A percentile compares a stretch with the other conserved stretches of the same genome.
These are phyloP conservation scores for Chironomus riparius DNA, from an alignment of 2,888 invertebrate genomes.

Conservation along the genomic window DNA sequence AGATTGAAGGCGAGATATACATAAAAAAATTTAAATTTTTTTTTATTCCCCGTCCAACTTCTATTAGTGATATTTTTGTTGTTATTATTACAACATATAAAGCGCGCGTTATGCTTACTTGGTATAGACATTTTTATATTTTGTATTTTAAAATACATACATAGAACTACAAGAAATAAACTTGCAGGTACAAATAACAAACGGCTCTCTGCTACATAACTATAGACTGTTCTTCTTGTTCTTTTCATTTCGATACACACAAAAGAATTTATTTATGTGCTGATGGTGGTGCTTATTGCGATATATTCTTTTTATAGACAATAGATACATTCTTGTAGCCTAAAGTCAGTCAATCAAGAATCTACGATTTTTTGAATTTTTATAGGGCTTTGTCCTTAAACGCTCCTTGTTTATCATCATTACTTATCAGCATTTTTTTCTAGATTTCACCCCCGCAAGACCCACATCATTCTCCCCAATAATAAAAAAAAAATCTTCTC, in stretches of 20 bases:
- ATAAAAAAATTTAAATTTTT: background rate
- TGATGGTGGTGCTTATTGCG: no score
- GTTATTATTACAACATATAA: background rate
- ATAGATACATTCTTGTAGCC: no score
- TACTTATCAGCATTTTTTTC: slow-evolving; percentile 12
- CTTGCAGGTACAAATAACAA: background rate
- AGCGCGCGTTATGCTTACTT: background rate
- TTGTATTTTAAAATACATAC: background rate
- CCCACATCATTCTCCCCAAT: background rate
- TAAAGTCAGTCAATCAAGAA: no score
- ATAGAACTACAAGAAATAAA: background rate
- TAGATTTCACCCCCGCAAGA: background rate
- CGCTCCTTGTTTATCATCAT: slow-evolving; percentile 14
- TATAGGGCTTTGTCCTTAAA: background rate
- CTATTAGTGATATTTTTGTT: background rate
- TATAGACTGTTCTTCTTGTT: background rate
- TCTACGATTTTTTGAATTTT: no score
- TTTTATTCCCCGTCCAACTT: background rate
- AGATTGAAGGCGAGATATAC: no score
- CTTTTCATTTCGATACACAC: no score
- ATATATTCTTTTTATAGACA: no score
- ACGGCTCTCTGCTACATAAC: background rate
- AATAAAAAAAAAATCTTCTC: background rate
- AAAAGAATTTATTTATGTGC: no score
- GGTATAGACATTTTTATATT: background rate